phyloP scores from a whole-genome alignment of 1,140 invertebrate genomes.

The Drosophila nasuta region DNA sequence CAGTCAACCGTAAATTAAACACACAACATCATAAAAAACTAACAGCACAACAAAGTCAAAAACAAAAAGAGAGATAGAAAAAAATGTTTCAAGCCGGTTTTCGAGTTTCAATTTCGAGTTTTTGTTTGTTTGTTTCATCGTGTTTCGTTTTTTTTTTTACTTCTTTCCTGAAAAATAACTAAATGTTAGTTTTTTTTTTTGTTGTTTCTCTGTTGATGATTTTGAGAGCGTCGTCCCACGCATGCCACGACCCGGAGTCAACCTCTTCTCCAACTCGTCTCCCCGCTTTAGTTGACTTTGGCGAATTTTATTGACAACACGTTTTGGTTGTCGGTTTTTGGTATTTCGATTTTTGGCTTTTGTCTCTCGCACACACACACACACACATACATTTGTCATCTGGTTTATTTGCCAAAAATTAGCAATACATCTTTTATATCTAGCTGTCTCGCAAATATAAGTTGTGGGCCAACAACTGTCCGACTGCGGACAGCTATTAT shows the following conservation, averaged over 20 bases:
- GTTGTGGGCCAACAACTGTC: constrained; percentile 1
- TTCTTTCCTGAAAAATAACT: constrained; percentile 4
- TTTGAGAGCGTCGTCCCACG: constrained; percentile 42
- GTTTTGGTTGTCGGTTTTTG: constrained; percentile 25
- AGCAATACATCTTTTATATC: constrained; percentile 36
- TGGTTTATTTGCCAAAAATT: constrained; percentile 45
- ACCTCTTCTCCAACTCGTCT: not conserved
- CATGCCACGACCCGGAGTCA: not conserved
- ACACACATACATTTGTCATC: constrained; percentile 33
- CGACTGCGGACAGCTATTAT: constrained; percentile 21
- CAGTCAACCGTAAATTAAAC: constrained; percentile 9
- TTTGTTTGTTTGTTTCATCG: constrained; percentile 4
- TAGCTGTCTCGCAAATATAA: not conserved
- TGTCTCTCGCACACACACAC: not conserved
- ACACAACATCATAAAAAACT: not conserved
- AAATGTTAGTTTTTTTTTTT: constrained; percentile 16
- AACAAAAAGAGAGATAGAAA: too few relatives aligned
- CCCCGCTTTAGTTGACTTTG: not conserved
- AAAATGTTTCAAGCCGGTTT: constrained; percentile 36
- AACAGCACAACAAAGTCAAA: constrained; percentile 6
- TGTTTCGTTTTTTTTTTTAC: not conserved
- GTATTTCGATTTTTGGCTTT: constrained; percentile 29
- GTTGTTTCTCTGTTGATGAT: constrained; percentile 6
- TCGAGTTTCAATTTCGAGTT: constrained; percentile 16
- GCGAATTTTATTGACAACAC: constrained; percentile 28